Conservation (phyloP, 2,888 invertebrate species). For the Macrosiphum euphorbiae region DNA sequence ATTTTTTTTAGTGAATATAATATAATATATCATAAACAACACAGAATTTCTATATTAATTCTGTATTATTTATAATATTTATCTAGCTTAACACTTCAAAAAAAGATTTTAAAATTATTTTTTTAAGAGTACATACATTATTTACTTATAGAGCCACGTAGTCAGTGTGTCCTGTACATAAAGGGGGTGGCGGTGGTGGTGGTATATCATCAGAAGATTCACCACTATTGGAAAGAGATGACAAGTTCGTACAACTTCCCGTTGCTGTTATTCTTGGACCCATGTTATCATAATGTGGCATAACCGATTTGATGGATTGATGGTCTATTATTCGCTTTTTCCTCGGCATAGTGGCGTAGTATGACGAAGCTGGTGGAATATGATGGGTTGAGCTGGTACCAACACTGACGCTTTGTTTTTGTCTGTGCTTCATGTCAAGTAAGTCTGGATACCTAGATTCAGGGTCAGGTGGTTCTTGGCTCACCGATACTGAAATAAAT, state of each 20-base stretch:
- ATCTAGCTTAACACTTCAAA: not conserved
- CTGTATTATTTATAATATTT: not conserved
- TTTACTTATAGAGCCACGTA: conserved; percentile 68
- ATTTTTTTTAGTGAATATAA: not conserved
- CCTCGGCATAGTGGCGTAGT: conserved; percentile 73
- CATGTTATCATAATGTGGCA: conserved; percentile 88
- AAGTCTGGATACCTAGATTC: conserved; percentile 80
- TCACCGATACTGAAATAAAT: conserved; percentile 85
- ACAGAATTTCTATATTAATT: not conserved
- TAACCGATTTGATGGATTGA: conserved; percentile 58
- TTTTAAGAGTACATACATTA: not conserved
- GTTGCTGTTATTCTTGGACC: conserved; percentile 90
- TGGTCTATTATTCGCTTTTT: conserved; percentile 71
- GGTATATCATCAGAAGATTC: conserved; percentile 69
- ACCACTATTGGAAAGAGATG: conserved; percentile 75
- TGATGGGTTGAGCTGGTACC: conserved; percentile 68
- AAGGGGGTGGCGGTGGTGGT: conserved; percentile 75
- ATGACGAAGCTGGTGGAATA: conserved; percentile 68
- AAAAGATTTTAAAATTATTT: not conserved
- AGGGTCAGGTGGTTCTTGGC: conserved; percentile 78
- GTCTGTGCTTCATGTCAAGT: conserved; percentile 76
- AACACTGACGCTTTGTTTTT: conserved; percentile 71
- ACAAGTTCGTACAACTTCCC: conserved; percentile 87
- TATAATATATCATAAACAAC: not conserved
- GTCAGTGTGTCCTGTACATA: conserved; percentile 73